Conservation (phyloP, 2,888 invertebrate species). For the Phalera bucephala region DNA sequence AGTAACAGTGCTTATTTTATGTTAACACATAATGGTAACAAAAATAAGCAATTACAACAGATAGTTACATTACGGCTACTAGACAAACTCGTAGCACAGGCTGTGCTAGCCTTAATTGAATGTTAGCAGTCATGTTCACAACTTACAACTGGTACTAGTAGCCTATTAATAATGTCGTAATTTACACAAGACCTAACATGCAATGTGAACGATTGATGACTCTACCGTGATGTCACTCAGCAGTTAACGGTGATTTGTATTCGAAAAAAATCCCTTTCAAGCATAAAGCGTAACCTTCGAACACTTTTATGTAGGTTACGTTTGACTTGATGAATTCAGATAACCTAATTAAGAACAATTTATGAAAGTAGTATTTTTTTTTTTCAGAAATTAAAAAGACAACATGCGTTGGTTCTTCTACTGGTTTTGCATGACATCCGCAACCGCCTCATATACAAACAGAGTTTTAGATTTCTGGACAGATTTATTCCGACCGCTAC, state of each 20-base stretch:
- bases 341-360: not conserved
- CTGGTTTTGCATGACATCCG: conserved; percentile 34
- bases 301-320: not conserved
- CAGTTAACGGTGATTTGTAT: conserved; percentile 1
- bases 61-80: too few species aligned
- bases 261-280: not conserved
- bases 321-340: not conserved
- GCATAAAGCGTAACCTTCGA: not conserved
- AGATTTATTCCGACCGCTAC: conserved; percentile 64
- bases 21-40: too few species aligned
- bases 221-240: not conserved
- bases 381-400: conserved; percentile 52
- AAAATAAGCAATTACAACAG: too few species aligned
- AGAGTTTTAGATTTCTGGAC: conserved; percentile 68
- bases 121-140: too few species aligned
- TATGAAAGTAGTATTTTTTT: conserved; percentile 6
- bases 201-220: too few species aligned
- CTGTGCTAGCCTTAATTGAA: too few species aligned
- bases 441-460: conserved; percentile 37
- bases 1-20: too few species aligned
- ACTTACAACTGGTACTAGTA: too few species aligned
- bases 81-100: too few species aligned
- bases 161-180: too few species aligned
- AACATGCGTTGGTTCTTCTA: conserved; percentile 51
- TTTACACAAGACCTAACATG: too few species aligned